Evolutionary conservation across 1,140 invertebrate genomes (phyloP).

Genomic region (Drosophila asahinai): DNA sequence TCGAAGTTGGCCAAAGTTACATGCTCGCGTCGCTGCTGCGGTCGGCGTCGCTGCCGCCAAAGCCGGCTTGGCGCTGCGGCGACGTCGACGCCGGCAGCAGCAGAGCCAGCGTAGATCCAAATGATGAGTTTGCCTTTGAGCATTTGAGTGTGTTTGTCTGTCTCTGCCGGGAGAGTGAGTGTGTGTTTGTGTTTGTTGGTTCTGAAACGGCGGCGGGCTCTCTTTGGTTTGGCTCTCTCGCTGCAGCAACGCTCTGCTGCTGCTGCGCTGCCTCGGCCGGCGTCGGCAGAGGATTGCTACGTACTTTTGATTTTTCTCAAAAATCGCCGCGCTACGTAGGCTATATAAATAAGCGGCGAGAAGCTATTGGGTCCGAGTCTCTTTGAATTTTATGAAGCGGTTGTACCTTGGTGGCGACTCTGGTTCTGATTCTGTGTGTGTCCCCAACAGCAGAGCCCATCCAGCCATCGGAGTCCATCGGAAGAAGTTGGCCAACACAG

Average conservation of each 20-base stretch:
- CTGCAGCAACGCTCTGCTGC: slow-evolving; percentile 27
- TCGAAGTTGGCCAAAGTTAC: slow-evolving; percentile 71
- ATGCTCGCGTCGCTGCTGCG: slow-evolving; percentile 43
- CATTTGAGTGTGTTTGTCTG: slow-evolving; percentile 36
- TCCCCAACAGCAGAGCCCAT: slow-evolving; percentile 17
- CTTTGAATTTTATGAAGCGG: slow-evolving; percentile 85
- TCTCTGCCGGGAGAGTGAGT: slow-evolving; percentile 27
- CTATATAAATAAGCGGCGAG: slow-evolving; percentile 85
- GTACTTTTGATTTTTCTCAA: slow-evolving; percentile 71
- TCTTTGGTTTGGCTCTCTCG: slow-evolving; percentile 21
- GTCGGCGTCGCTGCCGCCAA: slow-evolving; percentile 19
- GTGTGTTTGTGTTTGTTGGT: slow-evolving; percentile 63
- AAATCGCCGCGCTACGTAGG: slow-evolving; percentile 82
- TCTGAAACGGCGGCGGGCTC: slow-evolving; percentile 3
- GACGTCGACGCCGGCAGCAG: slow-evolving; percentile 8
- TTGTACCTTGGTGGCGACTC: slow-evolving; percentile 80
- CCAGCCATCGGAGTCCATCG: slow-evolving; percentile 12
- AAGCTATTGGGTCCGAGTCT: slow-evolving; percentile 84
- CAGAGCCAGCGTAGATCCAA: slow-evolving; percentile 61
- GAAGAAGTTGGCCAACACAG: slow-evolving; percentile 35
- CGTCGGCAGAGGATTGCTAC: slow-evolving; percentile 46
- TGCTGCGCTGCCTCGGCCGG: slow-evolving; percentile 24
- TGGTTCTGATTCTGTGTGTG: slow-evolving; percentile 22
- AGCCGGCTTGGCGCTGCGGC: slow-evolving; percentile 62
- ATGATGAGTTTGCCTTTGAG: slow-evolving; percentile 67